Evolutionary conservation across 1,140 invertebrate genomes (phyloP).

Genomic region (Drosophila subobscura): DNA sequence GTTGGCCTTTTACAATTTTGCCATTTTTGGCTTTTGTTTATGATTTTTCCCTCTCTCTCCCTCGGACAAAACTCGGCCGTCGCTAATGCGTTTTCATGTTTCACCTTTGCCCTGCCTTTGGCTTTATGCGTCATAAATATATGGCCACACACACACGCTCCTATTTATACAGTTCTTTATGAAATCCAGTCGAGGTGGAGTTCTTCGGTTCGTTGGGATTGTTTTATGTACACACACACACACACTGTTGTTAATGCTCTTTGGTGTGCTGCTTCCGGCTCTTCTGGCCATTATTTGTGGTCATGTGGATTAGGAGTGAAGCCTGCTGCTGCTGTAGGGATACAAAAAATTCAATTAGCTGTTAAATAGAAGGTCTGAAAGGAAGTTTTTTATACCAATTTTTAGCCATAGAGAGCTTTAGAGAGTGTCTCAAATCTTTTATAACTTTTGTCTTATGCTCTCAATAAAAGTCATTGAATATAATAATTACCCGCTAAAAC

Average conservation of each 20-base stretch:
- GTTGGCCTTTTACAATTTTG: conserved; percentile 35
- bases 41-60: conserved; percentile 1
- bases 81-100: conserved; percentile 13
- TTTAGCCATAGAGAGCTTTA: too few species aligned
- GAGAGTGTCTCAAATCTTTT: not conserved
- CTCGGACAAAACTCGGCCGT: not conserved
- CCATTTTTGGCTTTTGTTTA: not conserved
- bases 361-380: not conserved
- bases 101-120: conserved; percentile 14
- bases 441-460: not conserved
- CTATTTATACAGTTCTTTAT: conserved; percentile 13
- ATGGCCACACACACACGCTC: conserved; percentile 1
- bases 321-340: conserved; percentile 2
- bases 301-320: not conserved
- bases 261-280: too few species aligned
- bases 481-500: too few species aligned
- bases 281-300: too few species aligned
- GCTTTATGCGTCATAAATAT: conserved; percentile 37
- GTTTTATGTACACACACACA: not conserved
- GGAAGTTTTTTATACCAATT: too few species aligned
- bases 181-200: conserved; percentile 10
- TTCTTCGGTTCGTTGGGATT: not conserved
- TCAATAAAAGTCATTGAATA: too few species aligned
- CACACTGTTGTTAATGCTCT: too few species aligned
- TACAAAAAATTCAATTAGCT: not conserved